phyloP scores from a whole-genome alignment of 2,888 invertebrate species.

The Tipula unca region DNA sequence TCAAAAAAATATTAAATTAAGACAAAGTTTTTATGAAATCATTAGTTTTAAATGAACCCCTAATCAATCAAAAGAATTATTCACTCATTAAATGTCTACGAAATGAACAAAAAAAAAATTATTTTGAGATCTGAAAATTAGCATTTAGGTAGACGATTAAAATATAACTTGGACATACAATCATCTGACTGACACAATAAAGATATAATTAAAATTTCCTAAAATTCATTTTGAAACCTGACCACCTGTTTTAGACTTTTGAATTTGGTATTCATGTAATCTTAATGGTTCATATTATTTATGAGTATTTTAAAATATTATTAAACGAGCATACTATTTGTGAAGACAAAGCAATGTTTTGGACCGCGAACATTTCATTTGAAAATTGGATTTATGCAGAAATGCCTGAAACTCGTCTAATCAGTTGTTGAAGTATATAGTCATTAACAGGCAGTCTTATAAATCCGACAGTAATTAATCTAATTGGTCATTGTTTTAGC shows the following conservation, averaged over 20 bases:
- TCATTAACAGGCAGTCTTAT: too few relatives aligned
- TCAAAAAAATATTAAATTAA: neutral
- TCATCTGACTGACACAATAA: neutral
- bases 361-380: too few relatives aligned
- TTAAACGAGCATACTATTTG: neutral
- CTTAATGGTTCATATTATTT: neutral
- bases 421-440: too few relatives aligned
- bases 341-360: neutral
- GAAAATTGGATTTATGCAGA: too few relatives aligned
- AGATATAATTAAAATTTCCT: neutral
- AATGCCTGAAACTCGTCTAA: too few relatives aligned
- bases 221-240: neutral
- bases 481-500: too few relatives aligned
- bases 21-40: neutral
- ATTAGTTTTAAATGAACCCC: slow-evolving; percentile 4
- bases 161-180: neutral
- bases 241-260: neutral
- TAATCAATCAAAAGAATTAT: slow-evolving; percentile 16
- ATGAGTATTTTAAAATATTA: neutral
- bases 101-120: neutral
- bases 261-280: neutral
- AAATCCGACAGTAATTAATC: too few relatives aligned
- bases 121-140: neutral
- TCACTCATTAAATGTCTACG: slow-evolving; percentile 14
- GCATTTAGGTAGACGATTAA: neutral